Base-by-base conservation (phyloP, 2,113 vertebrate species). In the Sciurus niger region DNA sequence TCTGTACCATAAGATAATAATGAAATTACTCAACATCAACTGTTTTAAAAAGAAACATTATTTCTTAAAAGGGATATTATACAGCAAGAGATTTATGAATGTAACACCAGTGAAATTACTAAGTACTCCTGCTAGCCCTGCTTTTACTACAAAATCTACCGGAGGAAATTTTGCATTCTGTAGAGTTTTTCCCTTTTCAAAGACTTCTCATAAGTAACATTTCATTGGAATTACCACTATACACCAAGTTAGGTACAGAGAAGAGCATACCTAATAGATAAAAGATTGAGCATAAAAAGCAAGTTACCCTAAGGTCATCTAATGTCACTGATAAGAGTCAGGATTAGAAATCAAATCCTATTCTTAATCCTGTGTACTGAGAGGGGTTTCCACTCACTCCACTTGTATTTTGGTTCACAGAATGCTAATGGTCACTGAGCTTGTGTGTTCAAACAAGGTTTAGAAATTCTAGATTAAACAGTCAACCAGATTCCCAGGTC, bases 141-240 rank as follows among this genome's bases (percentile, higher is more conserved):
- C 53, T 84, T 43, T 58, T 11, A 63, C 0, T 72, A 76, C 0
- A 70, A 80, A 37, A 30, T 76, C 13, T 53, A 67, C 6, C 25
- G 28, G 8, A n/a, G 16, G 48, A 4, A 3, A 13, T 1, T 0
- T 67, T 77, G 3, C 6, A 72, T 60, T 96, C 53, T 68, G 37
- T 43, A 83, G 70, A 85, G 63, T 72, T 92, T 43, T 88, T n/a
- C 20, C 43, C 77, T 79, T 84, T 88, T 92, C 51, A 88, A 58
- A 58, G 34, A 63, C 7, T 93, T 73, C 40, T 96, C 37, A 90
- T 18, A 40, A 67, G 51, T 37, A 46, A 70, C 43, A 74, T 70
- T 37, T 58, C 63, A 68, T 46, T 90, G 30, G 25, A 77, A 65
- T 95, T 60, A 46, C 14, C 22, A 90, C 32, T 63, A 12, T 78